A percentile compares a stretch with the other conserved stretches of the same genome.
Conservation (phyloP, 2,113 vertebrate genomes). For the Amazona guildingii region DNA sequence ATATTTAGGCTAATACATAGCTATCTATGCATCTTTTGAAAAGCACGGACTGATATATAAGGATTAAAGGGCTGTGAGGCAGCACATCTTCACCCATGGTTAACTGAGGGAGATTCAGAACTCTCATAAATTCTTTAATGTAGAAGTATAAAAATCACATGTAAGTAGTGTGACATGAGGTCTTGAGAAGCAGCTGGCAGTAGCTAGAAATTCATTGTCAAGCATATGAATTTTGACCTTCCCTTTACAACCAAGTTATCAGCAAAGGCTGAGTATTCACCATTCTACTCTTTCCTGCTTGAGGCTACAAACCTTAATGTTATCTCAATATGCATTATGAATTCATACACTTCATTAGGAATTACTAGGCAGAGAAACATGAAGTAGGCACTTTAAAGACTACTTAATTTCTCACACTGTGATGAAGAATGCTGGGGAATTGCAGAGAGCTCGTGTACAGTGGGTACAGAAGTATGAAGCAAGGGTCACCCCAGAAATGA, state of each 20-base stretch:
- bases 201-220: background rate
- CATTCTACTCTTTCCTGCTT: background rate
- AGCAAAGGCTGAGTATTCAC: background rate
- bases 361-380: background rate
- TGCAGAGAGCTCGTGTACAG: background rate
- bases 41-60: background rate
- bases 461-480: background rate
- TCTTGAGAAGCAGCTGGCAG: background rate
- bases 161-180: background rate
- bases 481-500: background rate
- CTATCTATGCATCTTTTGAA: background rate
- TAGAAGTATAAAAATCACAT: background rate
- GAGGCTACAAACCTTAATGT: background rate
- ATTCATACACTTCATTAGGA: background rate
- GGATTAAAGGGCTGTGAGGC: background rate
- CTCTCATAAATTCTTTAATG: background rate
- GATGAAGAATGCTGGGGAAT: background rate
- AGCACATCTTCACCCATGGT: background rate
- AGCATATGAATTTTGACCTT: constrained; percentile 14
- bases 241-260: background rate
- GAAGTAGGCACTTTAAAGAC: background rate
- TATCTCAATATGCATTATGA: background rate
- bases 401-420: background rate
- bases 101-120: background rate
- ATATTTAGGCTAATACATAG: background rate